Evolutionary conservation across 23 tunicate genomes (phyloP), one percentile per base, ranked within the genome.

Genomic region (Oikopleura vanhoeffeni): DNA sequence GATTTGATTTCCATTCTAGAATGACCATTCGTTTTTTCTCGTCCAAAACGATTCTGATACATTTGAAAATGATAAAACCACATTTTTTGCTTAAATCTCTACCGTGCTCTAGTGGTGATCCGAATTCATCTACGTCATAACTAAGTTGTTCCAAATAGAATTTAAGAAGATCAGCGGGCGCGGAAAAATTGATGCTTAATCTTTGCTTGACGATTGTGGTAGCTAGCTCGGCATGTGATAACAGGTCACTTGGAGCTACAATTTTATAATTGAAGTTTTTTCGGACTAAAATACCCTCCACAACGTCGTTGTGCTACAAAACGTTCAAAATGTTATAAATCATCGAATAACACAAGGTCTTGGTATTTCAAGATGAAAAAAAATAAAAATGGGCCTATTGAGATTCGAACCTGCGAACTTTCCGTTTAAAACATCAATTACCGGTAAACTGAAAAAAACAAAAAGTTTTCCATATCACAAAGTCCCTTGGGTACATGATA

Each of bases 181-280:
- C 94, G 64, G 91, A 76, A 76, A 93, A 93, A 0, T 90, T 83
- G 0, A 93, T 89, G 4, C 94, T 87, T 60, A 86, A 89, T 33
- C 98, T 85, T 76, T 93, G 98, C 1, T 89, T 90, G 40, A 93
- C 87, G 0, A 77, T 87, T 0, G 98, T 86, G 76, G 86, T 88
- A 39, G 90, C 41, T 1, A 92, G 85, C 41, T 89, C 86, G 8
- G 39, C 39, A 30, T 76, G 39, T 8, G 39, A 4, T 57, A 87
- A 71, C 40, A 93, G 49, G 85, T 93, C 98, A 40, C 84, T 85
- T 0, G 98, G 94, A 24, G 94, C 98, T n/a, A 93, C 85, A 27
- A 93, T 90, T 71, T 93, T 90, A 86, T 93, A 93, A 58, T 93
- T 93, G 87, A 93, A 93, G 67, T 93, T 93, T 39, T 93, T 83